A percentile compares a stretch with the other conserved stretches of the same genome.
phyloP scores from a whole-genome alignment of 2,113 vertebrate species.

The Cisticola juncidis region DNA sequence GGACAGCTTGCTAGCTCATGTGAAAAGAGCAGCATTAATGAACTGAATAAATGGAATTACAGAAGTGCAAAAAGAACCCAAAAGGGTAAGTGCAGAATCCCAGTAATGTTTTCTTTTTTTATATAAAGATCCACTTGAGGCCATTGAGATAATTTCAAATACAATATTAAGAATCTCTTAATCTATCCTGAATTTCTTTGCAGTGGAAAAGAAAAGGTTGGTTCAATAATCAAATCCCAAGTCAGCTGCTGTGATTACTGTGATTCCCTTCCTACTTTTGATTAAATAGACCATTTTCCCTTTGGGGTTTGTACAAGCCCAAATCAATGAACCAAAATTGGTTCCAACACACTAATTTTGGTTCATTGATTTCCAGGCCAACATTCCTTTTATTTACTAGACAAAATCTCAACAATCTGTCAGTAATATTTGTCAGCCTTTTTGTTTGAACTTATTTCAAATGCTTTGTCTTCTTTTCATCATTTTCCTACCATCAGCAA shows the following conservation, averaged over 20 bases:
- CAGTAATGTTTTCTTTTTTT: not conserved
- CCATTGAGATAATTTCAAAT: not conserved
- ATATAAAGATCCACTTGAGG: not conserved
- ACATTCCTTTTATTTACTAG: not conserved
- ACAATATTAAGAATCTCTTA: not conserved
- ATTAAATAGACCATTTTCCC: not conserved
- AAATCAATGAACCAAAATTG: constrained; percentile 42
- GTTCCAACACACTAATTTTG: constrained; percentile 30
- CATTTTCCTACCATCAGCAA: not conserved
- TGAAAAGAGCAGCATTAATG: not conserved
- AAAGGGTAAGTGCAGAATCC: not conserved
- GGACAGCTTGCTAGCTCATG: not conserved
- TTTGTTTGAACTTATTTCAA: not conserved
- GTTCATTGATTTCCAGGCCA: constrained; percentile 12
- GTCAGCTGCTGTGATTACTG: not conserved
- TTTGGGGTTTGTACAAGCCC: not conserved
- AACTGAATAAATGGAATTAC: not conserved
- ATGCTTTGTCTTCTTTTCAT: not conserved
- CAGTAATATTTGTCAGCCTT: not conserved
- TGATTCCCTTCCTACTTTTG: not conserved
- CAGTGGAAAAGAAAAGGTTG: not conserved
- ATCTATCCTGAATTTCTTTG: not conserved
- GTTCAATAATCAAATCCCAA: constrained; percentile 11
- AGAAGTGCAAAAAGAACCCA: not conserved
- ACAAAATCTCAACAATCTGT: not conserved